Base-by-base conservation (phyloP, 1,140 invertebrate species). In the Aplysia californica region DNA sequence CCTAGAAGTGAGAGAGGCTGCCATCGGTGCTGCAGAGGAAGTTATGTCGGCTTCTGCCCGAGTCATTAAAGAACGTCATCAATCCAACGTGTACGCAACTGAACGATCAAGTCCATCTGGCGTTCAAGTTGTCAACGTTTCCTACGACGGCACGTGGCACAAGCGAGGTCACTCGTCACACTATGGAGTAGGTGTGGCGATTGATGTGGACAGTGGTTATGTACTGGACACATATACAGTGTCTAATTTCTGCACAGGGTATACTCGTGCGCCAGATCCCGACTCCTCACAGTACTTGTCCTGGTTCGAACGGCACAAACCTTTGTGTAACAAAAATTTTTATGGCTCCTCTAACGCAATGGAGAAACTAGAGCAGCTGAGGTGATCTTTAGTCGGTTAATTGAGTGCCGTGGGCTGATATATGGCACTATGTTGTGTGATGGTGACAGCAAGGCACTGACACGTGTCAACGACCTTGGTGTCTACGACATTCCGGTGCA, bases 91-190 rank as follows among this genome's bases (percentile, higher is more conserved):
- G 10, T 10, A 50, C 44, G n/a, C 44, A 50, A n/a, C 10, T 15
- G 44, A 50, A 50, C 44, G n/a, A n/a, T n/a, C 44, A 15, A n/a
- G 44, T 50, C 44, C 10, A n/a, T n/a, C n/a, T n/a, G 10, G n/a
- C 10, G 44, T 50, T 15, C 44, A 10, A 18, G 58, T 26, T 6
- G 26, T 26, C 26, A 61, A 23, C 18, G 33, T 66, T 18, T 66
- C 64, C 15, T 66, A 66, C 29, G 64, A 66, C 36, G 64, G 64
- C 15, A 66, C 64, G 15, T 66, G 64, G 35, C 64, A 66, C 18
- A 66, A 66, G 35, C 26, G 64, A 5, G 64, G 64, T 33, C 35
- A 33, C 23, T 66, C 64, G 15, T 33, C 26, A 23, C 64, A 66
- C 29, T 21, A 5, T 33, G 64, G 64, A 18, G 64, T 66, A 10